These are phyloP conservation scores for Ypsolopha sequella DNA, from an alignment of 2,888 invertebrate species.

Conservation along the genomic window DNA sequence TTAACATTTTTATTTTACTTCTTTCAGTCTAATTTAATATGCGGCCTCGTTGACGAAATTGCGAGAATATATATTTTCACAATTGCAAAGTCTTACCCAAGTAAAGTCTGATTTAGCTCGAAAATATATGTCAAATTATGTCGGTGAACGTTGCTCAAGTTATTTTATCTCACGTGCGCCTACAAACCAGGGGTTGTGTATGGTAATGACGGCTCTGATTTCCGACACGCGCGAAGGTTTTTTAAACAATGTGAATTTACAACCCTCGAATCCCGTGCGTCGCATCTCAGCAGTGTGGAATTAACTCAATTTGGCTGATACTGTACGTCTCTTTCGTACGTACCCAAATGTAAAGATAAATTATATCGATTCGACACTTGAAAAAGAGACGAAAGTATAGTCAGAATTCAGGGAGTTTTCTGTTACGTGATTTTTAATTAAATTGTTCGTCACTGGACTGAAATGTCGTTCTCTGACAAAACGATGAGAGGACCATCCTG, in stretches of 20 bases:
- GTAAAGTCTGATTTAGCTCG: slow-evolving; percentile 32
- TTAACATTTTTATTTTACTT: slow-evolving; percentile 57
- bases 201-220: background rate
- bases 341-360: no score
- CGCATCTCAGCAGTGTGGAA: no score
- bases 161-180: background rate
- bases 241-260: no score
- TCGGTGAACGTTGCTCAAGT: slow-evolving; percentile 9
- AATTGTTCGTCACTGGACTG: slow-evolving; percentile 57
- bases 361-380: no score
- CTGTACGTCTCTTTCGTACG: no score
- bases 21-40: slow-evolving; percentile 60
- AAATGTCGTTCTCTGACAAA: slow-evolving; percentile 55
- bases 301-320: no score
- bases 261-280: no score
- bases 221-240: background rate
- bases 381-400: no score
- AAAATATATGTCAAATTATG: slow-evolving; percentile 29
- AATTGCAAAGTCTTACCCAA: slow-evolving; percentile 45
- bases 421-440: slow-evolving; percentile 64
- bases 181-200: background rate
- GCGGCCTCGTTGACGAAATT: slow-evolving; percentile 48
- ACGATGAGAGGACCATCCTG: slow-evolving; percentile 24
- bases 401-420: slow-evolving; percentile 53
- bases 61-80: slow-evolving; percentile 49